Percentiles rank a stretch among this genome's conserved stretches.
Evolutionary conservation across 2,113 vertebrate genomes (phyloP).

Genomic region (Semnopithecus entellus): DNA sequence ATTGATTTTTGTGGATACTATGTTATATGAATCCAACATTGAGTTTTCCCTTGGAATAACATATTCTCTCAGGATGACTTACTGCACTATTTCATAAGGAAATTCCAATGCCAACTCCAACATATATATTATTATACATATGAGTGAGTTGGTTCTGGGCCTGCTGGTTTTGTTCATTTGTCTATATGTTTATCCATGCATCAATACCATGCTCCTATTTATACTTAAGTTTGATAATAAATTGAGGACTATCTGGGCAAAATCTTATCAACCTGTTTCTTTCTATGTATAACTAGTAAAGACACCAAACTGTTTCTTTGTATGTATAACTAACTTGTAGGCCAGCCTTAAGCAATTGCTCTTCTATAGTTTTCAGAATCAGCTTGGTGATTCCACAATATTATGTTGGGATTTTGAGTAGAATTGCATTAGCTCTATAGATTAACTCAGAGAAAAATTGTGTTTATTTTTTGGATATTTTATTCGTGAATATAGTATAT

Average conservation of each 20-base stretch:
- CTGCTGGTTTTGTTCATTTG: neutral
- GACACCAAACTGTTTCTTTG: neutral
- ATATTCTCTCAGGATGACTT: neutral
- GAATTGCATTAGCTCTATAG: neutral
- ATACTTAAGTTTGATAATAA: neutral
- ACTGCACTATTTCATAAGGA: neutral
- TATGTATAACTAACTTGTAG: neutral
- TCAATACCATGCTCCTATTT: neutral
- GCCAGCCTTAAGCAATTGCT: neutral
- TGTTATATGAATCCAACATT: neutral
- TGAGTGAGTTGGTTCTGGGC: neutral
- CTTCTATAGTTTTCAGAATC: neutral
- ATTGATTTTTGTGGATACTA: neutral
- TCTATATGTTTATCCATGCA: neutral
- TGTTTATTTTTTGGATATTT: no score
- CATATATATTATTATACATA: neutral
- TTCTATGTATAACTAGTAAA: neutral
- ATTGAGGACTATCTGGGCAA: neutral
- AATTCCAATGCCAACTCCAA: neutral
- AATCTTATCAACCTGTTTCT: neutral
- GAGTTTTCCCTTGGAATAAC: neutral
- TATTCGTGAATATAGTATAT: neutral
- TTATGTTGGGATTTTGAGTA: neutral
- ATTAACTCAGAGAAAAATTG: neutral
- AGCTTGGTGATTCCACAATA: neutral